Percentiles rank a stretch among this genome's conserved stretches.
These are phyloP conservation scores for Theretra japonica DNA, from an alignment of 2,888 invertebrate genomes.

Conservation along the genomic window DNA sequence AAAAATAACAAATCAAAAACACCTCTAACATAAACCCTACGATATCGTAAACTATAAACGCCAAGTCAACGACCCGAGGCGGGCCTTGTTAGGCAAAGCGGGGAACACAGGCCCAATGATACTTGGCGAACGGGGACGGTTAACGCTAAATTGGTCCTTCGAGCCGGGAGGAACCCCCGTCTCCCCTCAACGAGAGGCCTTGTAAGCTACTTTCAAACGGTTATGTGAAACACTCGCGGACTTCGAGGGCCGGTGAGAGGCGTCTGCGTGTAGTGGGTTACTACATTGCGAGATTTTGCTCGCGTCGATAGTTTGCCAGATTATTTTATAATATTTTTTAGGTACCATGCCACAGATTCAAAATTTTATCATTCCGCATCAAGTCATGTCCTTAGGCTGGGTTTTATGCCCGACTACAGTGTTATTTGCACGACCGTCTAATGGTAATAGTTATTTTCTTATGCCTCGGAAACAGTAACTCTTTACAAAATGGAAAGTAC, in stretches of 20 bases:
- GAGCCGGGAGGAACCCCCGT: not conserved
- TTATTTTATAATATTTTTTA: too few relatives aligned
- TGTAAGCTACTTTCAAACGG: not conserved
- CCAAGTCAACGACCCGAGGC: conserved; percentile 56
- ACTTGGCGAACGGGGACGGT: conserved; percentile 46
- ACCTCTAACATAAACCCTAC: not conserved
- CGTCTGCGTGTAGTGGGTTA: not conserved
- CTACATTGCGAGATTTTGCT: too few relatives aligned
- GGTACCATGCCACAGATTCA: too few relatives aligned
- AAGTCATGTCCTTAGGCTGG: too few relatives aligned
- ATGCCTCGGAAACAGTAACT: too few relatives aligned
- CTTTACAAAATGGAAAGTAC: too few relatives aligned
- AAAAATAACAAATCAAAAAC: not conserved
- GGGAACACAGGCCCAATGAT: conserved; percentile 45
- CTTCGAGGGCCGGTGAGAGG: not conserved
- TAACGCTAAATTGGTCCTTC: conserved; percentile 45
- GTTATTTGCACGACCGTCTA: too few relatives aligned
- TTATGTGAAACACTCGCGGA: not conserved
- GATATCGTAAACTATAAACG: conserved; percentile 48
- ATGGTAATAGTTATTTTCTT: too few relatives aligned
- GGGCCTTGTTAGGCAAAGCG: conserved; percentile 62
- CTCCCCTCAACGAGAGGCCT: conserved; percentile 7
- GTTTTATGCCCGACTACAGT: too few relatives aligned
- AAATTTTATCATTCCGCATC: too few relatives aligned
- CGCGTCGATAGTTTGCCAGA: too few relatives aligned